Conservation (phyloP, 2,113 vertebrate genomes). For the Daubentonia madagascariensis region DNA sequence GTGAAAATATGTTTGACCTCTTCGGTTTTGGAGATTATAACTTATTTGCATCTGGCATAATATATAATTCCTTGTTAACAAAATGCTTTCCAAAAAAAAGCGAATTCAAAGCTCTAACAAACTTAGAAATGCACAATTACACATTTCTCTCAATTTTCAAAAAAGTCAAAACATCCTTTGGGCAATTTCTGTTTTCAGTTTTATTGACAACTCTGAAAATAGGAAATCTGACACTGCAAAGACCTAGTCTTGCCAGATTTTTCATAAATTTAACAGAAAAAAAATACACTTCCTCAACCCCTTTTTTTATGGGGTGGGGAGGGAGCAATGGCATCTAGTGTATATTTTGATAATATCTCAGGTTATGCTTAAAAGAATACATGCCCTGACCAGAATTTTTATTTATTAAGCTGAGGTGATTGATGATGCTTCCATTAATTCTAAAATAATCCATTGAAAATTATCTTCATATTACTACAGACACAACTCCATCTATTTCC, state of each 20-base stretch:
- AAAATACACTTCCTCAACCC: not conserved
- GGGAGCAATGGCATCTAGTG: not conserved
- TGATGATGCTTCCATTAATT: not conserved
- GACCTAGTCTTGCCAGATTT: not conserved
- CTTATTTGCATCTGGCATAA: not conserved
- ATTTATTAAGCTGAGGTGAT: not conserved
- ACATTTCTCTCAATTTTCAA: not conserved
- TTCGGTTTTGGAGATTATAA: not conserved
- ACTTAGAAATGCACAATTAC: not conserved
- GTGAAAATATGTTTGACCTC: not conserved
- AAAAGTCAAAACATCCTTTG: not conserved
- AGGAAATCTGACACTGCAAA: not conserved
- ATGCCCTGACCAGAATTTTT: not conserved
- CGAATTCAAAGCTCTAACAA: not conserved
- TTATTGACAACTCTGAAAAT: not conserved
- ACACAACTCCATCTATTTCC: not conserved
- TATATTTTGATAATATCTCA: not conserved
- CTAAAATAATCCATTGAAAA: slow-evolving; percentile 39
- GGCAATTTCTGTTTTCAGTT: not conserved
- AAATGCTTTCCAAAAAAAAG: not conserved
- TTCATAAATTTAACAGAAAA: slow-evolving; percentile 13
- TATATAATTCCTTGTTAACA: not conserved
- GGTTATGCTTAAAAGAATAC: slow-evolving; percentile 3
- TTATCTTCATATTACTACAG: not conserved
- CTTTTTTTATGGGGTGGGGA: not conserved